These are phyloP conservation scores for Masnerella sp. DNA, from an alignment of 2,888 invertebrate genomes.

Conservation along the genomic window DNA sequence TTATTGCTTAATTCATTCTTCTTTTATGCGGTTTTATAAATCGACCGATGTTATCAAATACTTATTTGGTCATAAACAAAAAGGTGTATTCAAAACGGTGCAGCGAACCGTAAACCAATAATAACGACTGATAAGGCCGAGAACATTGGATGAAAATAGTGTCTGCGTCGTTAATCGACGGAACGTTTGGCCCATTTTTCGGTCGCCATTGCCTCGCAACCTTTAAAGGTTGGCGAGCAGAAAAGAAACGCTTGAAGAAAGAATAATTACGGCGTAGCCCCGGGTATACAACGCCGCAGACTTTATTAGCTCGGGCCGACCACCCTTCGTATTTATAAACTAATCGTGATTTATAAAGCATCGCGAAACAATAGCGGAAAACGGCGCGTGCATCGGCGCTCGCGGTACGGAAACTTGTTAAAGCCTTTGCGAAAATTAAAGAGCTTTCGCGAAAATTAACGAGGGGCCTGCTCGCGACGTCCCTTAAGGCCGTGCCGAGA, in stretches of 20 bases:
- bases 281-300: conserved; percentile 54
- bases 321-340: conserved; percentile 69
- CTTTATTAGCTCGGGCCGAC: conserved; percentile 65
- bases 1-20: too few relatives aligned
- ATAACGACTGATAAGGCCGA: not conserved
- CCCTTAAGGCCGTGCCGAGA: conserved; percentile 60
- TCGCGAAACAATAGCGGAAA: conserved; percentile 68
- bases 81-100: not conserved
- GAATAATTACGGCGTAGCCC: conserved; percentile 58
- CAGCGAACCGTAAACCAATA: conserved; percentile 3
- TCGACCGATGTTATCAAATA: too few relatives aligned
- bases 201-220: conserved; percentile 11
- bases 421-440: conserved; percentile 70
- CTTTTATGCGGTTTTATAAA: too few relatives aligned
- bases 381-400: conserved; percentile 67
- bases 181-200: conserved; percentile 34
- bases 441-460: conserved; percentile 68
- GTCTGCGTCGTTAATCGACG: conserved; percentile 15
- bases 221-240: conserved; percentile 41
- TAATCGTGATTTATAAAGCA: conserved; percentile 76
- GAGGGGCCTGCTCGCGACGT: conserved; percentile 60
- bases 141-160: conserved; percentile 14
- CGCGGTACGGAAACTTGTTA: conserved; percentile 67
- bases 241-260: conserved; percentile 40
- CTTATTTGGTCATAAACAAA: too few relatives aligned